Percentiles rank a stretch among this genome's conserved stretches.
Evolutionary conservation across 2,888 invertebrate species (phyloP).

Genomic region (Scotopteryx bipunctaria): DNA sequence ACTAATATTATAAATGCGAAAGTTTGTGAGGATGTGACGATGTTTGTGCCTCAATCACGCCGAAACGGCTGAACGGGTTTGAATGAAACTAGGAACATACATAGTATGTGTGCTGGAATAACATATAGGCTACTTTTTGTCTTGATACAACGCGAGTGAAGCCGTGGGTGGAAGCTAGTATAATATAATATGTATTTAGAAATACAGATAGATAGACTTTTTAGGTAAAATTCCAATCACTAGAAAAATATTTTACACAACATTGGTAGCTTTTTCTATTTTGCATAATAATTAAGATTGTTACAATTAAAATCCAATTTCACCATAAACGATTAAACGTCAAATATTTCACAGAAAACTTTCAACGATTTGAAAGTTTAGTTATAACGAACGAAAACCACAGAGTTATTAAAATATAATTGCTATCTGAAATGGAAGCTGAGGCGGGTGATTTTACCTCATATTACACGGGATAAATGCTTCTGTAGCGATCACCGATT

Average conservation of each 20-base stretch:
- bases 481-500: constrained; percentile 72
- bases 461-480: constrained; percentile 49
- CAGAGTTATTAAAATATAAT: constrained; percentile 33
- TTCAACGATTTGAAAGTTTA: constrained; percentile 27
- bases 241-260: not conserved
- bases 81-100: no score
- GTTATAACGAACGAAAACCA: constrained; percentile 31
- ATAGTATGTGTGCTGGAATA: no score
- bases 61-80: no score
- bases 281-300: constrained; percentile 20
- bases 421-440: constrained; percentile 32
- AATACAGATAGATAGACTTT: not conserved
- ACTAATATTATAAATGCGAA: no score
- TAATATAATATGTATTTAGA: no score
- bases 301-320: constrained; percentile 27
- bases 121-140: no score
- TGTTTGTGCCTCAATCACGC: no score
- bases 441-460: constrained; percentile 24
- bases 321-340: constrained; percentile 22
- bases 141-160: no score
- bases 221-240: no score
- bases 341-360: constrained; percentile 24
- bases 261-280: not conserved
- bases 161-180: no score
- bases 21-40: no score